Evolutionary conservation across 2,113 vertebrate genomes (phyloP), one percentile per base, ranked within the genome.

Genomic region (Podiceps cristatus): DNA sequence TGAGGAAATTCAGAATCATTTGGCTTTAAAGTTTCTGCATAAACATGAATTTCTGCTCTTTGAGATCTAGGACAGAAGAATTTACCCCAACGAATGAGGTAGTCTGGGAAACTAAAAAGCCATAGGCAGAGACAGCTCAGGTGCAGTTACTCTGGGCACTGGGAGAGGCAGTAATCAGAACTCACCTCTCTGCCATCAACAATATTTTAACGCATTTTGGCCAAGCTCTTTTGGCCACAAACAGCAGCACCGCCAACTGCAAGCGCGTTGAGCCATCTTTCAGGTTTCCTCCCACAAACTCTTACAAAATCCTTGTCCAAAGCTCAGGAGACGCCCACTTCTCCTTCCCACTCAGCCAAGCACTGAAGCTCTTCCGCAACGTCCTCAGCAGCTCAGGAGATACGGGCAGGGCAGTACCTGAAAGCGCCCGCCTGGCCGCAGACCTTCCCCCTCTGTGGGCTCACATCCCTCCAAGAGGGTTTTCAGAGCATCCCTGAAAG

Each of bases 381-480:
- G 0, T 5, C 29, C 37, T 18, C 3, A 5, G 64, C 40, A 79
- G 60, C n/a, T 53, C 60, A 44, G 23, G 20, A 71, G 31, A 78
- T 66, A 44, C 2, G 0, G 0, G 42, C 42, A 62, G 22, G 27
- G 37, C 60, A 27, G 37, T 3, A 76, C 44, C 40, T 7, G 1
- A 47, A 88, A 42, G 29, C 0, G 0, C 35, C 19, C 0, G 0
- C 8, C 24, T 0, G 0, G 56, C 29, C 8, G 1, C 19, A 22
- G 31, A 62, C 17, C 44, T n/a, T 68, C 35, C 40, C 25, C 18
- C 17, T 90, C 42, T 0, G 0, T 0, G 5, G 63, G 47, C 58
- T 68, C 28, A 27, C 2, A 2, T 3, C 7, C 18, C 52, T 0
- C 0, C 1, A 3, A 5, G 44, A 49, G 19, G 17, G 29, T 18